Evolutionary conservation across 2,113 vertebrate genomes (phyloP), one percentile per base, ranked within the genome.

Genomic region (Lepus americanus): DNA sequence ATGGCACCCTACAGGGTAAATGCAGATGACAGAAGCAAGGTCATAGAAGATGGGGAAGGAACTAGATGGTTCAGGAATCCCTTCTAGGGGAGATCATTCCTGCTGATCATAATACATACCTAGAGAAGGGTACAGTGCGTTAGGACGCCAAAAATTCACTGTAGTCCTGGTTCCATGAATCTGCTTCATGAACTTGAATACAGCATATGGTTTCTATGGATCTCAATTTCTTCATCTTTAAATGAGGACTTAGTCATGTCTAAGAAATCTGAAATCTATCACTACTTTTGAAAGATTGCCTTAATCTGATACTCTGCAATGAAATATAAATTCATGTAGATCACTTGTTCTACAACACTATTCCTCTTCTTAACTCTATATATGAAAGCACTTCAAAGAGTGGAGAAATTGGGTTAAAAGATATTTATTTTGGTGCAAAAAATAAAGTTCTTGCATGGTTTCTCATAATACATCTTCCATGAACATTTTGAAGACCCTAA

Each of bases 261-360:
- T 70, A 63, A 93, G 44, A 44, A 44, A 44, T 44, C 44, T 59
- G 55, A 36, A 19, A 49, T 67, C 10, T 31, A 23, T 67, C 14
- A 61, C 33, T 81, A 86, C 29, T 61, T 49, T 19, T 67, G 81
- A 86, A 73, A 73, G 55, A 79, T 20, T 80, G 27, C n/a, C 39
- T 73, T 33, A 61, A 67, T 73, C 33, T 87, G 36, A 74, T 95
- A 83, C 53, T 67, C 61, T 67, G 39, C 69, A 93, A 53, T 90
- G 59, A 87, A 90, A 83, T 76, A 87, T 6, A 85, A 69, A 76
- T 83, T 77, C 67, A 89, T 84, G 36, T 84, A 90, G n/a, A 63
- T 9, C 29, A 59, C 55, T 74, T 44, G 9, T 51, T 39, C 86
- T 55, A 72, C 23, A 49, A 33, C 86, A 29, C 6, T 55, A 73